Evolutionary conservation across 2,113 vertebrate genomes (phyloP).

Genomic region (Circaetus gallicus): DNA sequence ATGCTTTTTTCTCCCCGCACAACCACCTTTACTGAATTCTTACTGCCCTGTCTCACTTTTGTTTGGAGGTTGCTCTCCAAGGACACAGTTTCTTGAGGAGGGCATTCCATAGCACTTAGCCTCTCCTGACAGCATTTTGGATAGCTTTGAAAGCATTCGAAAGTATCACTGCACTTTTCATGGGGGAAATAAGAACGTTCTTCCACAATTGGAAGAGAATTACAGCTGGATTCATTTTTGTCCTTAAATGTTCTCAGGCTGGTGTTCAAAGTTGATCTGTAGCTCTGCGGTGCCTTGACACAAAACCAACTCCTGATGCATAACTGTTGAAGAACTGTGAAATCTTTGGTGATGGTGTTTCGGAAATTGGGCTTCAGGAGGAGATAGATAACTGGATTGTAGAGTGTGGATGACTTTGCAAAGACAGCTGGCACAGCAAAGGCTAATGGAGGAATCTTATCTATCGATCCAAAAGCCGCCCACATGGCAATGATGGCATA

Average conservation of each 20-base stretch:
- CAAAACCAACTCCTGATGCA: constrained; percentile 49
- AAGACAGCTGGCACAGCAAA: constrained; percentile 79
- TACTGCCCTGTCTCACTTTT: background rate
- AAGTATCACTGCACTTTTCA: constrained; percentile 9
- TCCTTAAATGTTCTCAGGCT: background rate
- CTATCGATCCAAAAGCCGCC: constrained; percentile 74
- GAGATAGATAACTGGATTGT: constrained; percentile 75
- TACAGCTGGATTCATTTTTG: background rate
- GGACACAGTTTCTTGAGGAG: background rate
- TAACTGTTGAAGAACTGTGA: constrained; percentile 32
- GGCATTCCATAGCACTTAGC: background rate
- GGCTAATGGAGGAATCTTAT: constrained; percentile 73
- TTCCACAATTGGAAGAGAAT: background rate
- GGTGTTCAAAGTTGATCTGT: background rate
- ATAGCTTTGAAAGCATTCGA: constrained; percentile 40
- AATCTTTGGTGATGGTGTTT: constrained; percentile 56
- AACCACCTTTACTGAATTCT: constrained; percentile 39
- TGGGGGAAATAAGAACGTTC: background rate
- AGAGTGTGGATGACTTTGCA: constrained; percentile 79
- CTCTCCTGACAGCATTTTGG: background rate
- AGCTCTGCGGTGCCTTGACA: background rate
- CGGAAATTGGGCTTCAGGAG: constrained; percentile 72
- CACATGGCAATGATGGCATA: constrained; percentile 79
- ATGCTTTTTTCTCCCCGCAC: constrained; percentile 25
- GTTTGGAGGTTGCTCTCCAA: background rate